These are phyloP conservation scores for Amaurobius ferox DNA, from an alignment of 2,888 invertebrate genomes.

Conservation along the genomic window DNA sequence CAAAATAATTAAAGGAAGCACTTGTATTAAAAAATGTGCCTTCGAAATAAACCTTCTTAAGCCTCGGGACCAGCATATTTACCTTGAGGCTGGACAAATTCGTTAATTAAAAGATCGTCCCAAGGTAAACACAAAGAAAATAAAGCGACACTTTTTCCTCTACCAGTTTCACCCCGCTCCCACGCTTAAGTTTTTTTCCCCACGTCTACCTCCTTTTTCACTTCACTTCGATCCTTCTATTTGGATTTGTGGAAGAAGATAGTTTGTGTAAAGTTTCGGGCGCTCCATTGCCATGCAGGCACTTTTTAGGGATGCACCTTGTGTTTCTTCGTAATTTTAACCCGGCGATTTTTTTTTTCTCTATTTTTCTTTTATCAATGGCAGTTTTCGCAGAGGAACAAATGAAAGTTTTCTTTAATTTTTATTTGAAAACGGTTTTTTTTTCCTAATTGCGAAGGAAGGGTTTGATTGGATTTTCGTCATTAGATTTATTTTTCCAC, in stretches of 20 bases:
- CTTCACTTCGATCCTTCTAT: constrained; percentile 43
- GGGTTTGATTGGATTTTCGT: constrained; percentile 8
- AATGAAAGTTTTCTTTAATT: not conserved
- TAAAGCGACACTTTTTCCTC: constrained; percentile 26
- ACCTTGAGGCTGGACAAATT: constrained; percentile 64
- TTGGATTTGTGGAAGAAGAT: constrained; percentile 58
- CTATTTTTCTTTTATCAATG: not conserved
- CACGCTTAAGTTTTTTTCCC: not conserved
- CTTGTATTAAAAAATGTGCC: constrained; percentile 10
- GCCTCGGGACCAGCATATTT: constrained; percentile 50
- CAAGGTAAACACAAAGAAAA: constrained; percentile 66
- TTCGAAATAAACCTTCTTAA: constrained; percentile 45
- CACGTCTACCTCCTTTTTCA: constrained; percentile 22
- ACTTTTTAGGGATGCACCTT: constrained; percentile 39
- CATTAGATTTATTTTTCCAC: not conserved
- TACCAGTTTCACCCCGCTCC: constrained; percentile 1
- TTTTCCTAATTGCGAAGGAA: not conserved
- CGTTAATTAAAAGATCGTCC: constrained; percentile 64
- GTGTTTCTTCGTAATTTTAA: not conserved
- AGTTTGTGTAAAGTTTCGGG: constrained; percentile 50
- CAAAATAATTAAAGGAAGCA: constrained; percentile 1
- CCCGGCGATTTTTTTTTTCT: not conserved
- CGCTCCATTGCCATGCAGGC: constrained; percentile 33
- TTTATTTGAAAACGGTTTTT: not conserved
- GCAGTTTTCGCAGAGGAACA: not conserved